Percentiles rank a stretch among this genome's conserved stretches.
These are phyloP conservation scores for Ptilorrhoa leucosticta DNA, from an alignment of 2,113 vertebrate species.

Conservation along the genomic window DNA sequence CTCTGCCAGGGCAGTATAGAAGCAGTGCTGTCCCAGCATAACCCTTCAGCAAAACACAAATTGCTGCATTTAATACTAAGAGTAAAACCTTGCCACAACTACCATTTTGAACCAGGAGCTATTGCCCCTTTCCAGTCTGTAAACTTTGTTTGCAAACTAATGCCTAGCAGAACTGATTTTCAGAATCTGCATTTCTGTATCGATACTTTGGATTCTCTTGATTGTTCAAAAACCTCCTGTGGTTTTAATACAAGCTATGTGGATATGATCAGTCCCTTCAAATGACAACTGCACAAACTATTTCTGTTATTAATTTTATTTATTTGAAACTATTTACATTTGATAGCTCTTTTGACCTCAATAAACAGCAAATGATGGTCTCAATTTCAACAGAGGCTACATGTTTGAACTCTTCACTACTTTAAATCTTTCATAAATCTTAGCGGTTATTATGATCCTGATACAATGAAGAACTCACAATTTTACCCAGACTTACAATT, in stretches of 20 bases:
- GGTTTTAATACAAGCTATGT: background rate
- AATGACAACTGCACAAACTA: background rate
- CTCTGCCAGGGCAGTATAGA: background rate
- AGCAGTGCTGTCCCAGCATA: background rate
- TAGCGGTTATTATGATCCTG: background rate
- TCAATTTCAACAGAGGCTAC: background rate
- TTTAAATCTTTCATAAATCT: background rate
- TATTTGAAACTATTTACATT: background rate
- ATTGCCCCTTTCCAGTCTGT: background rate
- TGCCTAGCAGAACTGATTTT: background rate
- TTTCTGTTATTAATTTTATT: background rate
- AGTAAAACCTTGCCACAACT: background rate
- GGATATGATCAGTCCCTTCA: background rate
- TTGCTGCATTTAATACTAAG: background rate
- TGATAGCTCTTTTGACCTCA: background rate
- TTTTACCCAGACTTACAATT: background rate
- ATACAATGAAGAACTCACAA: background rate
- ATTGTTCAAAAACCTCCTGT: background rate
- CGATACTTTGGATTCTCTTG: background rate
- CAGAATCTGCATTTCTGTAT: background rate
- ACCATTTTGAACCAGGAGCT: background rate
- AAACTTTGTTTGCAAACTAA: background rate
- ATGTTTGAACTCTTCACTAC: background rate
- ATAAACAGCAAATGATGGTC: background rate
- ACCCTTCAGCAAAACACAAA: background rate